Evolutionary conservation across 2,797 vertebrate species (phyloP).

Genomic region (Columba guinea): DNA sequence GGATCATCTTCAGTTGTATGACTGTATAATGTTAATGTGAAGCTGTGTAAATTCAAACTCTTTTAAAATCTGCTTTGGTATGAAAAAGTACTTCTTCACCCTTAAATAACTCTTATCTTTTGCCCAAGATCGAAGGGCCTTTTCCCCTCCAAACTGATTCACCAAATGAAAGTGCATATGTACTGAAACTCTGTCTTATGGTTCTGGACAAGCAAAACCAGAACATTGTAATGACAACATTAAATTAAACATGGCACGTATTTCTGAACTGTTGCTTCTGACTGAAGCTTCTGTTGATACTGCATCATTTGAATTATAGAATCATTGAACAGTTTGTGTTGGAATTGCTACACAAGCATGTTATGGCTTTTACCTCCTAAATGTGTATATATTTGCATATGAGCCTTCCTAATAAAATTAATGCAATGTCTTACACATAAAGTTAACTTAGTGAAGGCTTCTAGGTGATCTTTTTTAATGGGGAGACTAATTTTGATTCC

Average conservation of each 20-base stretch:
- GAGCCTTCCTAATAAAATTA: not conserved
- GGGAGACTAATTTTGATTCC: not conserved
- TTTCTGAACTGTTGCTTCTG: not conserved
- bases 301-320: not conserved
- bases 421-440: not conserved
- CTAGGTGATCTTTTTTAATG: not conserved
- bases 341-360: not conserved
- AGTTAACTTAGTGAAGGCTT: not conserved
- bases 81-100: not conserved
- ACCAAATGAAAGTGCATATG: rapidly evolving
- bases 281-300: not conserved
- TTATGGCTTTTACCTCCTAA: not conserved
- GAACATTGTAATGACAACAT: not conserved
- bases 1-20: not conserved
- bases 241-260: not conserved
- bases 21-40: not conserved
- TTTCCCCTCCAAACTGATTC: not conserved
- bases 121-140: not conserved
- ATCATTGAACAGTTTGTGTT: not conserved
- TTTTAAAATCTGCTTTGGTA: not conserved
- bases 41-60: not conserved
- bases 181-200: not conserved
- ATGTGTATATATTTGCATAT: not conserved
- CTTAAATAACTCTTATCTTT: not conserved
- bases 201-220: not conserved